These are phyloP conservation scores for Oxyscelio sp. DNA, from an alignment of 2,888 invertebrate species.

Conservation along the genomic window DNA sequence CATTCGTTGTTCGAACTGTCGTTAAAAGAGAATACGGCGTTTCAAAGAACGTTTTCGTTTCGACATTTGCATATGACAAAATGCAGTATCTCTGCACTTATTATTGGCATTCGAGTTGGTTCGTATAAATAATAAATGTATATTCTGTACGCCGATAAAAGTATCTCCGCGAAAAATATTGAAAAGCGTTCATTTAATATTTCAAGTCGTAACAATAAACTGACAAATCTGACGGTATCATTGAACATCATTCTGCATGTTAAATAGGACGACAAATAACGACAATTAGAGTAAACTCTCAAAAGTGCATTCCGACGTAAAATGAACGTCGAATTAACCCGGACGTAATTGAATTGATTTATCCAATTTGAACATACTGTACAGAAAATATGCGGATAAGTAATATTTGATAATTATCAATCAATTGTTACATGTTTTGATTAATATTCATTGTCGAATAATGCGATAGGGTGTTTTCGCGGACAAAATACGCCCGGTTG, in stretches of 20 bases:
- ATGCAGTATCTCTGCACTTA: constrained; percentile 31
- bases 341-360: constrained; percentile 33
- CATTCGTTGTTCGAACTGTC: constrained; percentile 50
- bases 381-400: constrained; percentile 45
- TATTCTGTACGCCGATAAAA: no score
- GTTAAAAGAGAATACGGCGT: constrained; percentile 48
- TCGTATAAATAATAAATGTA: no score
- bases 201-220: constrained; percentile 13
- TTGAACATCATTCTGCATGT: constrained; percentile 11
- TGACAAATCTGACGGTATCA: not conserved
- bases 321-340: constrained; percentile 29
- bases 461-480: constrained; percentile 44
- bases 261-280: constrained; percentile 46
- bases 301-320: constrained; percentile 22
- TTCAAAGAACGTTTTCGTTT: constrained; percentile 55
- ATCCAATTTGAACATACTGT: constrained; percentile 14
- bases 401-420: constrained; percentile 60
- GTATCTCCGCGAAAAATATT: no score
- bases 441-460: constrained; percentile 56
- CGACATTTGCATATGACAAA: constrained; percentile 57
- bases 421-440: constrained; percentile 56
- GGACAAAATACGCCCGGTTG: constrained; percentile 26
- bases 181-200: not conserved
- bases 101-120: constrained; percentile 28
- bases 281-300: constrained; percentile 29